Conservation (phyloP, 2,113 vertebrate species). For the Syngnathus floridae region DNA sequence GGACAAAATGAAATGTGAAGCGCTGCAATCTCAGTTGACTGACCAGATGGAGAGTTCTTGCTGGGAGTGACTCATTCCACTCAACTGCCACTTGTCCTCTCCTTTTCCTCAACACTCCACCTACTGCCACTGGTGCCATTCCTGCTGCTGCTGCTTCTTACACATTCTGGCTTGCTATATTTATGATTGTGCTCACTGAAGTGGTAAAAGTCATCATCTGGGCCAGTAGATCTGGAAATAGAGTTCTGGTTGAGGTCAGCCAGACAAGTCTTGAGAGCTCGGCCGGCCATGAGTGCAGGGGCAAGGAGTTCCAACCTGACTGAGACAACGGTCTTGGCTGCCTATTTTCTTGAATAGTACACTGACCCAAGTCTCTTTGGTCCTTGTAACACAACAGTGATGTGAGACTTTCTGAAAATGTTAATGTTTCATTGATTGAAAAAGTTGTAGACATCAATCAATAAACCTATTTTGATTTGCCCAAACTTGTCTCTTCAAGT, state of each 20-base stretch:
- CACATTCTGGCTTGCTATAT: constrained; percentile 68
- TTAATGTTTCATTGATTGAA: constrained; percentile 58
- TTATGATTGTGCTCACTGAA: constrained; percentile 69
- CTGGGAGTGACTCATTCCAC: constrained; percentile 56
- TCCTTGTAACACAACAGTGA: background rate
- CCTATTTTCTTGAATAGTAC: constrained; percentile 58
- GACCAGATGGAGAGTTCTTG: constrained; percentile 52
- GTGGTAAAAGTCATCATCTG: constrained; percentile 79
- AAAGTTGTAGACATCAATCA: constrained; percentile 48
- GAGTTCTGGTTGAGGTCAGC: constrained; percentile 66
- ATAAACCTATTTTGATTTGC: constrained; percentile 2
- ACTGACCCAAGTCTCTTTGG: constrained; percentile 22
- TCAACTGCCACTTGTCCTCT: constrained; percentile 43
- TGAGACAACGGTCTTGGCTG: constrained; percentile 52
- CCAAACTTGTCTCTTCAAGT: constrained; percentile 22
- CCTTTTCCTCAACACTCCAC: constrained; percentile 40
- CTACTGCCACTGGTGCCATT: constrained; percentile 19
- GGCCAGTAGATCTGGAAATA: constrained; percentile 78
- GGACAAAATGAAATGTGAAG: constrained; percentile 42
- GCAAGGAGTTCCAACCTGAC: constrained; percentile 60
- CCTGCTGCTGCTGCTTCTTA: constrained; percentile 47
- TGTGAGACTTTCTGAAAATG: constrained; percentile 38
- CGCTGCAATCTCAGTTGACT: constrained; percentile 40
- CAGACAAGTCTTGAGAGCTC: constrained; percentile 51
- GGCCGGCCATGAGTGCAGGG: constrained; percentile 48